Evolutionary conservation across 2,888 invertebrate genomes (phyloP).

Genomic region (Gortyna flavago): DNA sequence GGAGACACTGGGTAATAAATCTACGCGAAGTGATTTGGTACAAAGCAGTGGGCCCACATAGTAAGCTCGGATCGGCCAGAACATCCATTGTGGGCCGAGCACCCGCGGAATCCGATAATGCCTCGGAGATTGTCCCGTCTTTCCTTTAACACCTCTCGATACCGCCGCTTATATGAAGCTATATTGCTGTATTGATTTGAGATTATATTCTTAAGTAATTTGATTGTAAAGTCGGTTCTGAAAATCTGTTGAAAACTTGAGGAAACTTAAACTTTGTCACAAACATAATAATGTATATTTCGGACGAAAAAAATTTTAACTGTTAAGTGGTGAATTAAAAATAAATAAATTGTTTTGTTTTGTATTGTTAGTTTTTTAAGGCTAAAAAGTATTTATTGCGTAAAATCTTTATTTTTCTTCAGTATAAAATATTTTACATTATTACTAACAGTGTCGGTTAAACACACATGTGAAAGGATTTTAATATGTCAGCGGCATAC

Average conservation of each 20-base stretch:
- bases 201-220: constrained; percentile 47
- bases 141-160: constrained; percentile 87
- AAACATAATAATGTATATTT: neutral
- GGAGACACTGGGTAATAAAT: constrained; percentile 87
- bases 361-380: neutral
- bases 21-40: constrained; percentile 88
- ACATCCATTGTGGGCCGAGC: constrained; percentile 87
- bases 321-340: no score
- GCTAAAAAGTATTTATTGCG: no score
- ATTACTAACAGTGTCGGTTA: constrained; percentile 61
- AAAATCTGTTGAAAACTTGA: neutral
- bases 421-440: neutral
- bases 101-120: constrained; percentile 89
- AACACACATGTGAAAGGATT: constrained; percentile 76
- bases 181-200: constrained; percentile 70
- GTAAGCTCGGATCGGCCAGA: constrained; percentile 86
- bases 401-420: neutral
- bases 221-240: neutral
- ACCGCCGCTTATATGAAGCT: constrained; percentile 74
- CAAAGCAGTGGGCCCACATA: constrained; percentile 87
- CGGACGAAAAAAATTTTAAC: neutral
- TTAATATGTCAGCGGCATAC: constrained; percentile 84
- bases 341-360: no score
- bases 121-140: constrained; percentile 88
- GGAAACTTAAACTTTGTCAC: neutral